These are phyloP conservation scores for Serrognathus titanus DNA, from an alignment of 2,888 invertebrate species.

Conservation along the genomic window DNA sequence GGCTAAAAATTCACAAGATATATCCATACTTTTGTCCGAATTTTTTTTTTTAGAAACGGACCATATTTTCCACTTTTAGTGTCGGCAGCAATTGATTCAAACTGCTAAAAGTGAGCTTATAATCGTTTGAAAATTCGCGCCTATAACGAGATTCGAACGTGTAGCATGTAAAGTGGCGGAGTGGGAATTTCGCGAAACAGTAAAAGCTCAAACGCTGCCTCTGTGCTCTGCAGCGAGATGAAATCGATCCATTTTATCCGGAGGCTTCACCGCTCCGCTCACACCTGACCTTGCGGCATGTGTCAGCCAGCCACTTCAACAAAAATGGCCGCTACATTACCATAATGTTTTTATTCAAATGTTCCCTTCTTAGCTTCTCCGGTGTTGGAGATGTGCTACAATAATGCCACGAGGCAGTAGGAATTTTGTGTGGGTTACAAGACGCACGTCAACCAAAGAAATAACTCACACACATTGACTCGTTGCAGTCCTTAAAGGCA, in stretches of 20 bases:
- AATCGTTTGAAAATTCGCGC: conserved; percentile 22
- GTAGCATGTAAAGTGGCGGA: conserved; percentile 19
- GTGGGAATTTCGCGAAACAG: conserved; percentile 25
- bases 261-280: conserved; percentile 34
- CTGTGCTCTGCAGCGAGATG: conserved; percentile 31
- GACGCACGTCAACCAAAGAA: too few species aligned
- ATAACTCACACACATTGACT: too few species aligned
- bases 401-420: too few species aligned
- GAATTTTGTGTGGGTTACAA: too few species aligned
- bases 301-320: conserved; percentile 11
- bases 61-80: too few species aligned
- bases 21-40: too few species aligned
- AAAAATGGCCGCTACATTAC: conserved; percentile 11
- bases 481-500: too few species aligned
- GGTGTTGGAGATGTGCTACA: too few species aligned
- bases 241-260: conserved; percentile 35
- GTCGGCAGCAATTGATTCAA: too few species aligned
- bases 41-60: too few species aligned
- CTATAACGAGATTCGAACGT: conserved; percentile 14
- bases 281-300: conserved; percentile 35
- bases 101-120: too few species aligned
- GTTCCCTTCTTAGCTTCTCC: background rate
- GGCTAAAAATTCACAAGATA: too few species aligned
- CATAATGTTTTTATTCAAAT: conserved; percentile 7
- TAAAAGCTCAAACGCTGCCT: conserved; percentile 27